phyloP scores from a whole-genome alignment of 2,797 vertebrate species.

The Halcyon leucocephala region DNA sequence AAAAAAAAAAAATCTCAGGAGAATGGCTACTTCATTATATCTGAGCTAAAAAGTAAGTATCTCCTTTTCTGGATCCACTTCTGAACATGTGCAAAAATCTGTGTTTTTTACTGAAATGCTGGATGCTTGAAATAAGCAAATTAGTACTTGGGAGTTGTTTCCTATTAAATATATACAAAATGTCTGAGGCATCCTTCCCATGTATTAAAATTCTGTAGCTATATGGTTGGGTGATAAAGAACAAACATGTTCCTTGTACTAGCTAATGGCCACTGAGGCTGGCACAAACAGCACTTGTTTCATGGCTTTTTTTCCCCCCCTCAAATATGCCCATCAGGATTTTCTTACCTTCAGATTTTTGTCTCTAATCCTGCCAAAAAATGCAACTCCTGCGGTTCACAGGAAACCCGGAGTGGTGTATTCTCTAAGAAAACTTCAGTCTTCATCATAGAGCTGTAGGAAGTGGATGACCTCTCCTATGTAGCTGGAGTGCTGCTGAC shows the following conservation, averaged over 20 bases:
- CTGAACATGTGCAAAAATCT: background rate
- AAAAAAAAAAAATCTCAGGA: background rate
- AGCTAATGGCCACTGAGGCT: background rate
- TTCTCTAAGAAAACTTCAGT: background rate
- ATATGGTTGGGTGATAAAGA: background rate
- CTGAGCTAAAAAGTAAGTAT: background rate
- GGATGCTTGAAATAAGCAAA: background rate
- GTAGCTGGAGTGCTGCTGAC: constrained; percentile 37
- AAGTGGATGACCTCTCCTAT: constrained; percentile 20
- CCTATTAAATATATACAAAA: background rate
- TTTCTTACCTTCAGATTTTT: constrained; percentile 28
- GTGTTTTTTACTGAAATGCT: background rate
- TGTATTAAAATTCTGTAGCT: background rate
- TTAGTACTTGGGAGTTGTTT: background rate
- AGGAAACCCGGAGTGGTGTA: background rate
- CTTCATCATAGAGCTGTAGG: background rate
- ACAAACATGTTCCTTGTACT: background rate
- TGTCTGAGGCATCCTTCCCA: background rate
- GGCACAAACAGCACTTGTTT: background rate
- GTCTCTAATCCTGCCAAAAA: constrained; percentile 13
- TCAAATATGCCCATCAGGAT: background rate
- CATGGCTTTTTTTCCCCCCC: background rate
- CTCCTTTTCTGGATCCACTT: background rate
- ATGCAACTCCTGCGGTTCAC: background rate
- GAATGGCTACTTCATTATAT: background rate